Conservation (phyloP, 2,888 invertebrate genomes). For the Leucozona laternaria region DNA sequence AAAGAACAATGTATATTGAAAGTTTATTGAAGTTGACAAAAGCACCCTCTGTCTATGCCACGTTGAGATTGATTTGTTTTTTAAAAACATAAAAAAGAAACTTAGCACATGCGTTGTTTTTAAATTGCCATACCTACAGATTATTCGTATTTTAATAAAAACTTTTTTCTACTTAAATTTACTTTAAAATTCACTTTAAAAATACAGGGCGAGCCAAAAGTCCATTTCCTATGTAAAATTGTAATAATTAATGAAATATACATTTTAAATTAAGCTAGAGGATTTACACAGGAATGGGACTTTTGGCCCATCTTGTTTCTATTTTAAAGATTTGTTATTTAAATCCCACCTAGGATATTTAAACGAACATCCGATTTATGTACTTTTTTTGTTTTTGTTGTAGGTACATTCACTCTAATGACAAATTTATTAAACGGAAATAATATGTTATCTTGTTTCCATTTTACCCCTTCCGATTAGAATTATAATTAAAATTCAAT, state of each 20-base stretch:
- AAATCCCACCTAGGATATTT: not conserved
- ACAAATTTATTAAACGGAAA: slow-evolving; percentile 49
- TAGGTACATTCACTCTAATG: slow-evolving; percentile 38
- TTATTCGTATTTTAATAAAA: too few species aligned
- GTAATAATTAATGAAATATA: too few species aligned
- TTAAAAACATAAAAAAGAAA: not conserved
- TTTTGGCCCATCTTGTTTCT: too few species aligned
- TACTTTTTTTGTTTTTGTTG: not conserved
- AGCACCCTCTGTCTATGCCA: not conserved
- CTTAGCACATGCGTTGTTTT: not conserved
- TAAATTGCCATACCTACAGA: too few species aligned
- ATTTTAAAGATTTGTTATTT: too few species aligned
- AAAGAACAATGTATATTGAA: not conserved
- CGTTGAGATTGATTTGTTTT: not conserved
- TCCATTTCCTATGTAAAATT: too few species aligned
- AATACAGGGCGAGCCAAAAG: too few species aligned
- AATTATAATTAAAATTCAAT: slow-evolving; percentile 48
- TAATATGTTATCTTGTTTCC: not conserved
- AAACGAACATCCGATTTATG: not conserved
- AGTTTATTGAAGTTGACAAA: not conserved
- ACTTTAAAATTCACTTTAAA: too few species aligned
- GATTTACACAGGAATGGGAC: too few species aligned
- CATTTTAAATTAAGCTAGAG: too few species aligned
- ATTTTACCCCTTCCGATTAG: not conserved
- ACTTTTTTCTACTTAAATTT: too few species aligned